phyloP scores from a whole-genome alignment of 2,113 vertebrate species.

The Pollachius pollachius region DNA sequence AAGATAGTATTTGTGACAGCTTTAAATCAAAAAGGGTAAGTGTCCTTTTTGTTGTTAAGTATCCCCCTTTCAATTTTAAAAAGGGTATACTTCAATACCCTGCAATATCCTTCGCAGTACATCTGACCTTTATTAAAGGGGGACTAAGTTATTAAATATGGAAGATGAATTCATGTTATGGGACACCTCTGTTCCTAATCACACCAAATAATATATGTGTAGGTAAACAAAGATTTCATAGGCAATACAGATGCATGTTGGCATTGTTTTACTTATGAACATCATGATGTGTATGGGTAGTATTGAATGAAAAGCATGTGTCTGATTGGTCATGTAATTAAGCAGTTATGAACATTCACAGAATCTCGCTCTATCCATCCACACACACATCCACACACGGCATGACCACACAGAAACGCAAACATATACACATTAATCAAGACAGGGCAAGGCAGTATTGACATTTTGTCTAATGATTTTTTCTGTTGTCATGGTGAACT shows the following conservation, averaged over 20 bases:
- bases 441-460: conserved; percentile 27
- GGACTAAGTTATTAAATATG: too few species aligned
- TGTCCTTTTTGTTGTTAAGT: too few species aligned
- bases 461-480: conserved; percentile 49
- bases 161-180: too few species aligned
- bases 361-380: conserved; percentile 2
- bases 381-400: conserved; percentile 15
- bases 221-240: too few species aligned
- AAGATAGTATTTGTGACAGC: neutral
- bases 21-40: conserved; percentile 14
- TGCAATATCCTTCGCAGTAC: too few species aligned
- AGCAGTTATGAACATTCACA: conserved; percentile 21
- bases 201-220: too few species aligned
- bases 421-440: conserved; percentile 2
- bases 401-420: neutral
- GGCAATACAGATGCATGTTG: too few species aligned
- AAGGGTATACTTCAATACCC: too few species aligned
- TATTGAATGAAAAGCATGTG: conserved; percentile 42
- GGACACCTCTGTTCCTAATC: too few species aligned
- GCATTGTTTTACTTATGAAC: too few species aligned
- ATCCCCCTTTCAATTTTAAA: too few species aligned
- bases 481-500: conserved; percentile 41
- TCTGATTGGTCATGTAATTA: conserved; percentile 38
- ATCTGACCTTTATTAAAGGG: too few species aligned
- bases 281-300: conserved; percentile 1